Percentiles rank a stretch among this genome's conserved stretches.
phyloP scores from a whole-genome alignment of 2,797 vertebrate species.

The Pteropus rufus region DNA sequence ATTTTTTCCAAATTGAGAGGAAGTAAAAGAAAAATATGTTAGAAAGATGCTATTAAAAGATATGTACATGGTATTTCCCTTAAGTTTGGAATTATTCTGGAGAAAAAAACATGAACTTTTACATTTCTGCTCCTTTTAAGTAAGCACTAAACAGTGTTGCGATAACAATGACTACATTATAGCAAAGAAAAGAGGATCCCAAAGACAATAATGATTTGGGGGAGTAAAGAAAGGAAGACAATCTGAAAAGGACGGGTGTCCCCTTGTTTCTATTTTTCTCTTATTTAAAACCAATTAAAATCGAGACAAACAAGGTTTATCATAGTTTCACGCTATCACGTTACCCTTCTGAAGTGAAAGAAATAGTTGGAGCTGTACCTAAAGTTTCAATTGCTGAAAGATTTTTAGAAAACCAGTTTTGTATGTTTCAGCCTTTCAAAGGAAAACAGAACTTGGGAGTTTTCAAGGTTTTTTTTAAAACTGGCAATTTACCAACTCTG shows the following conservation, averaged over 20 bases:
- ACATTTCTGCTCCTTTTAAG: not conserved
- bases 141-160: not conserved
- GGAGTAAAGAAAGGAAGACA: not conserved
- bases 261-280: not conserved
- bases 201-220: not conserved
- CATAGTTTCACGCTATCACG: conserved; percentile 37
- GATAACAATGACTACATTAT: not conserved
- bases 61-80: not conserved
- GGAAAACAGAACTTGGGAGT: conserved; percentile 66
- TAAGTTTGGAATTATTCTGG: not conserved
- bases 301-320: conserved; percentile 43
- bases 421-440: conserved; percentile 69
- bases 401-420: conserved; percentile 61
- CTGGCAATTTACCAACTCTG: conserved; percentile 51
- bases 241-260: not conserved
- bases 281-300: conserved; percentile 53
- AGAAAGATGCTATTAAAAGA: not conserved
- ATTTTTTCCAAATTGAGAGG: conserved; percentile 51
- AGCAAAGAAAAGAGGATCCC: not conserved
- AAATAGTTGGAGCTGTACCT: conserved; percentile 56
- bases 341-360: conserved; percentile 34
- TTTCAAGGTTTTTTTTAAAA: conserved; percentile 71
- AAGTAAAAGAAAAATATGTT: conserved; percentile 40
- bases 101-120: not conserved
- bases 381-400: conserved; percentile 41